Conservation (phyloP, 2,888 invertebrate genomes). For the Drosophila aldrichi region DNA sequence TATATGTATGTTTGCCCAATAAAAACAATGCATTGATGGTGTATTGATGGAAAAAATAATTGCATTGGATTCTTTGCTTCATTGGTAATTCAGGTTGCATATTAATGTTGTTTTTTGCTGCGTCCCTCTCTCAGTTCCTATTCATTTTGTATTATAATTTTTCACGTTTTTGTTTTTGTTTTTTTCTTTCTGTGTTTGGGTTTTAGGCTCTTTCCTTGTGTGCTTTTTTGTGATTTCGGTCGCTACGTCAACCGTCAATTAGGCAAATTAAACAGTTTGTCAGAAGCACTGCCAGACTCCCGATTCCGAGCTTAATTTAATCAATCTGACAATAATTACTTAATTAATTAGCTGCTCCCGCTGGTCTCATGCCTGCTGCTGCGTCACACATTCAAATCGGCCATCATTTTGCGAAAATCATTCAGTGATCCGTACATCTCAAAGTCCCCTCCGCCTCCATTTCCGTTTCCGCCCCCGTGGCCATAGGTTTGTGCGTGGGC, state of each 20-base stretch:
- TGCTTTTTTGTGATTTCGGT: slow-evolving; percentile 33
- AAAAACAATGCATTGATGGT: background rate
- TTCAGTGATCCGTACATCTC: slow-evolving; percentile 91
- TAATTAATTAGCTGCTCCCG: slow-evolving; percentile 66
- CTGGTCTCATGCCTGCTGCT: background rate
- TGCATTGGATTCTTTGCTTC: slow-evolving; percentile 28
- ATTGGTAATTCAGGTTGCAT: slow-evolving; percentile 37
- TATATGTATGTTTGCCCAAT: too few species aligned
- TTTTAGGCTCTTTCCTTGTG: background rate
- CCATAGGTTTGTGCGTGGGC: slow-evolving; percentile 60
- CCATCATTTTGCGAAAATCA: slow-evolving; percentile 92
- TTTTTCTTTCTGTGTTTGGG: background rate
- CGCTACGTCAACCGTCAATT: slow-evolving; percentile 71
- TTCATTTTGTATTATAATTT: slow-evolving; percentile 35
- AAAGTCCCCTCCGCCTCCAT: slow-evolving; percentile 86
- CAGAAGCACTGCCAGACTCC: slow-evolving; percentile 7
- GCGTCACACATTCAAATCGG: slow-evolving; percentile 88
- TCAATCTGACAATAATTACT: slow-evolving; percentile 74
- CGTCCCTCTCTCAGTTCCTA: background rate
- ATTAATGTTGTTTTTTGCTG: slow-evolving; percentile 14
- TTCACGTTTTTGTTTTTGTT: slow-evolving; percentile 17
- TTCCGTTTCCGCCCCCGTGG: slow-evolving; percentile 32
- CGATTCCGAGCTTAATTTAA: slow-evolving; percentile 61
- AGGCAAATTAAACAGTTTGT: slow-evolving; percentile 80
- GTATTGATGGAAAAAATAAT: slow-evolving; percentile 49